phyloP scores from a whole-genome alignment of 2,888 invertebrate species.

The Nasonovia ribisnigri region DNA sequence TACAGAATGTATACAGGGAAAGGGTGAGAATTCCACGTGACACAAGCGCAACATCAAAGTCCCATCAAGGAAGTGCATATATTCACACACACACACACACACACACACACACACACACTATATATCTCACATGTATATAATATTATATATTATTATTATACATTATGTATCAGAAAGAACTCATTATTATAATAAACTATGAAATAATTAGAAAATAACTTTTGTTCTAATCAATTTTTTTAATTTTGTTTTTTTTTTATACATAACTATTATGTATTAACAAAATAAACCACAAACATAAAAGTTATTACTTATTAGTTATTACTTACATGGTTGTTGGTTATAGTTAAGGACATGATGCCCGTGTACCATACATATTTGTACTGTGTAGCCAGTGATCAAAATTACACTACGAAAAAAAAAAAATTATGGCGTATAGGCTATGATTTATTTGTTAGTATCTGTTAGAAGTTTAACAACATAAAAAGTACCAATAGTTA shows the following conservation, averaged over 20 bases:
- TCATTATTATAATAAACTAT: not conserved
- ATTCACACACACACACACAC: not conserved
- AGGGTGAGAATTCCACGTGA: constrained; percentile 28
- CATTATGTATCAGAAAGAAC: not conserved
- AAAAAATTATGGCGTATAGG: not conserved
- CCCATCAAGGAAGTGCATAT: constrained; percentile 22
- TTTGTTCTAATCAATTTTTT: not conserved
- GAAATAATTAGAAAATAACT: not conserved
- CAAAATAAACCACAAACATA: too few relatives aligned
- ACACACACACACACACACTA: not conserved
- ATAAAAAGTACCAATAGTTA: too few relatives aligned
- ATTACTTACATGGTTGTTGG: not conserved
- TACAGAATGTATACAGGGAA: not conserved
- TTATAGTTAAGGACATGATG: not conserved
- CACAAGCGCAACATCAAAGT: constrained; percentile 45
- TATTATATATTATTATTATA: not conserved
- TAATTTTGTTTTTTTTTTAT: not conserved
- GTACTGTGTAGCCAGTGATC: not conserved
- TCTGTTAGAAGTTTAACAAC: too few relatives aligned
- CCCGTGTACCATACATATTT: not conserved
- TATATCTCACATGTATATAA: too few relatives aligned
- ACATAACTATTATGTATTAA: not conserved
- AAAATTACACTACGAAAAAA: not conserved
- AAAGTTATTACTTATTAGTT: not conserved
- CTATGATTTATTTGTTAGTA: too few relatives aligned